These are phyloP conservation scores for Eulithis testata DNA, from an alignment of 2,888 invertebrate species.

Conservation along the genomic window DNA sequence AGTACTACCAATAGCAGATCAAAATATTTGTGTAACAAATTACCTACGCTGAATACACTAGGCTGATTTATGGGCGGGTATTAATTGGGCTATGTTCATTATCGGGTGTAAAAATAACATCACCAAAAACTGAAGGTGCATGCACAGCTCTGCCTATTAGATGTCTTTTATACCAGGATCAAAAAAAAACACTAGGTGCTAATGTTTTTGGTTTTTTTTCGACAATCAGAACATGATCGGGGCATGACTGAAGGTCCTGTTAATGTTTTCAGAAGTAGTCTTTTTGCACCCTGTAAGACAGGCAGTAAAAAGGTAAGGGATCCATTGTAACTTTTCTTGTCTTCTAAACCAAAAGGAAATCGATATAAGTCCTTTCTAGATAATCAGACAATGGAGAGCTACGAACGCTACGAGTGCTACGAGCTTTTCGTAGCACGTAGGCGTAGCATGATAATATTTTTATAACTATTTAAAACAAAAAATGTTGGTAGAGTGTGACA, in stretches of 20 bases:
- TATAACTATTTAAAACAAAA: too few species aligned
- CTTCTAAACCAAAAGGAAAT: conserved; percentile 5
- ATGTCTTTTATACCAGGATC: too few species aligned
- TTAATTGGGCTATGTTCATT: conserved; percentile 23
- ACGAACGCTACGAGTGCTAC: conserved; percentile 4
- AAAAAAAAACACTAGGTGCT: too few species aligned
- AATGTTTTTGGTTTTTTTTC: too few species aligned
- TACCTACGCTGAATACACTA: conserved; percentile 13
- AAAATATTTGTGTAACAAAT: conserved; percentile 26
- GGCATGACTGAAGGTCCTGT: too few species aligned
- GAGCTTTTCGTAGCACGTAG: conserved; percentile 6
- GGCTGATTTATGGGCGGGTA: conserved; percentile 27
- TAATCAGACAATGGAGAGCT: neutral
- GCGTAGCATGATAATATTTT: neutral
- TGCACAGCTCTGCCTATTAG: too few species aligned
- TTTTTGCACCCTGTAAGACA: too few species aligned
- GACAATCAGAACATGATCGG: too few species aligned
- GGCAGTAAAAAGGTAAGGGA: conserved; percentile 1
- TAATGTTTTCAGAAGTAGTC: too few species aligned
- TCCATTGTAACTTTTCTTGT: neutral
- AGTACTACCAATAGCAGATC: conserved; percentile 1
- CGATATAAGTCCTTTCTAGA: neutral
- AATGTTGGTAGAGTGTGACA: too few species aligned
- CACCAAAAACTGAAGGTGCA: too few species aligned
- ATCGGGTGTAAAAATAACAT: neutral